Base-by-base conservation (phyloP, 2,888 invertebrate genomes). In the Clunio marinus region DNA sequence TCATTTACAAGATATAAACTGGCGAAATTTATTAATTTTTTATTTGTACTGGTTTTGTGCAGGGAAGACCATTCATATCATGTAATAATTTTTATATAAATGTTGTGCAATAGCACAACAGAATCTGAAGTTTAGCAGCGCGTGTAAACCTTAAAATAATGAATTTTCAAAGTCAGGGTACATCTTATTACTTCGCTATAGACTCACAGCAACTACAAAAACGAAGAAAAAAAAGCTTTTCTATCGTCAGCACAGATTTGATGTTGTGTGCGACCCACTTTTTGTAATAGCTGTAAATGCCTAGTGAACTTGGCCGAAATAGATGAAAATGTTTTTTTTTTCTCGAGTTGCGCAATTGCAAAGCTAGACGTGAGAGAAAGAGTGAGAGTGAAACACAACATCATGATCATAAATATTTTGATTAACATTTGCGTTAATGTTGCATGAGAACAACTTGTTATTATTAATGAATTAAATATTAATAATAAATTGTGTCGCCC, bases 281-380 rank as follows among this genome's bases (percentile, higher is more conserved):
- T 71, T 67, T 65, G 22, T 15, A 51, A 51, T n/a, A 37, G 59
- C 68, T 69, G 70, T 75, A 76, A 78, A 78, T 78, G 78, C 78
- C 78, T 78, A 78, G 77, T 78, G 78, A 78, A 78, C 78, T 78
- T 78, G 78, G 77, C 78, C 78, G 78, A 77, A 66, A 66, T 66
- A 66, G 66, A 66, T 46, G 35, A 65, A 65, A 65, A 65, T 25
- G 41, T 25, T 62, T 62, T 66, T 57, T 57, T 57, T 57, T 57
- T 57, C n/a, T n/a, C 57, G 51, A 46, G 66, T 66, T 66, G 66
- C 66, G 66, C 66, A 66, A 66, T 51, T 24, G 66, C 66, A 46
- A 66, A 66, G 55, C 51, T 20, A 51, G n/a, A 17, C 25, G 57
- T 27, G 55, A 59, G 59, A 37, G 46, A 66, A 65, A 66, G 28